Evolutionary conservation across 2,888 invertebrate species (phyloP).

Genomic region (Erebia epiphron): DNA sequence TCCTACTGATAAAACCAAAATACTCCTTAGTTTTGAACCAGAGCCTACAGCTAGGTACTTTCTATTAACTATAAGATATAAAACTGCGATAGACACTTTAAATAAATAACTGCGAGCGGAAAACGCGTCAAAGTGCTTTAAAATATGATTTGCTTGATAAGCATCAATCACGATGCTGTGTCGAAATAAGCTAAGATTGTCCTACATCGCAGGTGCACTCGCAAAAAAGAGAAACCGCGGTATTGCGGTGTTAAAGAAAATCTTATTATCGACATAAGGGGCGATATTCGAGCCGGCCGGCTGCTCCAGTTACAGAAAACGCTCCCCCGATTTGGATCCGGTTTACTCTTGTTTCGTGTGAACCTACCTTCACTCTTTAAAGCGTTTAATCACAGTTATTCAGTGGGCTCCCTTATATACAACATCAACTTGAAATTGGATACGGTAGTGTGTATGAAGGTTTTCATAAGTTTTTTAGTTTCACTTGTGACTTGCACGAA

Average conservation of each 20-base stretch:
- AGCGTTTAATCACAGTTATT: slow-evolving; percentile 70
- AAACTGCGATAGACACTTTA: slow-evolving; percentile 17
- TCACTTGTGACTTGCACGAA: slow-evolving; percentile 22
- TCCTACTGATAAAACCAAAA: too few species aligned
- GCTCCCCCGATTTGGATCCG: slow-evolving; percentile 76
- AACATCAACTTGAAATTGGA: slow-evolving; percentile 51
- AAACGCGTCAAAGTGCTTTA: slow-evolving; percentile 22
- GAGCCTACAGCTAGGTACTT: neutral
- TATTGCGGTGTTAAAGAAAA: slow-evolving; percentile 74
- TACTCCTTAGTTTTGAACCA: neutral
- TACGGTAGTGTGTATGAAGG: slow-evolving; percentile 35
- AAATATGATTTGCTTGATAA: slow-evolving; percentile 58
- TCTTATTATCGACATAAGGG: slow-evolving; percentile 79
- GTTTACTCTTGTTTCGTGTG: slow-evolving; percentile 73
- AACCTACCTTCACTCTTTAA: slow-evolving; percentile 70
- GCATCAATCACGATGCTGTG: slow-evolving; percentile 65
- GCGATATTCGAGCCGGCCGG: slow-evolving; percentile 75
- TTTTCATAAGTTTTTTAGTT: slow-evolving; percentile 24
- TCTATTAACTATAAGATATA: slow-evolving; percentile 9
- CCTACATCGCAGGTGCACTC: slow-evolving; percentile 74
- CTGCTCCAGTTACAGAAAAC: slow-evolving; percentile 80
- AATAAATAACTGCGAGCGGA: slow-evolving; percentile 18
- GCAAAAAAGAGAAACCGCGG: slow-evolving; percentile 79
- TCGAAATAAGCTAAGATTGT: slow-evolving; percentile 71
- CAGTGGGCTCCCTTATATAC: slow-evolving; percentile 47